phyloP scores from a whole-genome alignment of 2,888 invertebrate species.

The Leucoma salicis region DNA sequence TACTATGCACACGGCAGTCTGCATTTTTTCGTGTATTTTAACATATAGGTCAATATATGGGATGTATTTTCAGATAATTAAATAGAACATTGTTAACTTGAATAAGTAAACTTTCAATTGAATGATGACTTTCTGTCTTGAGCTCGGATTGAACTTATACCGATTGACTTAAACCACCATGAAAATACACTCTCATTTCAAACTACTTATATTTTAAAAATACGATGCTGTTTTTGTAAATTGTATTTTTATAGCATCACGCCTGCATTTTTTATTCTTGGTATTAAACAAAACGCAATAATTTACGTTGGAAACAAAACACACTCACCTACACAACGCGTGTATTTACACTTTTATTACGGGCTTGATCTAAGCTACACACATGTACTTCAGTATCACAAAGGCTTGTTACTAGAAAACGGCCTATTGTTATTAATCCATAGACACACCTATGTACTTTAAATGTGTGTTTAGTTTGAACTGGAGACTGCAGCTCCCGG shows the following conservation, averaged over 20 bases:
- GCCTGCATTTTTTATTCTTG: too few species aligned
- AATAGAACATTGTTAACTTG: too few species aligned
- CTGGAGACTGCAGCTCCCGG: constrained; percentile 47
- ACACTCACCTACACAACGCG: constrained; percentile 1
- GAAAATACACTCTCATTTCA: neutral
- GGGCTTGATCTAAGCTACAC: constrained; percentile 20
- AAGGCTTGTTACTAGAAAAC: constrained; percentile 72
- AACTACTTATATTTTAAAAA: neutral
- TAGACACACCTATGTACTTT: constrained; percentile 56
- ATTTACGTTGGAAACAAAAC: constrained; percentile 3
- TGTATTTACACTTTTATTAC: constrained; percentile 22
- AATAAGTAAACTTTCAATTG: too few species aligned
- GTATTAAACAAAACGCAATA: constrained; percentile 1
- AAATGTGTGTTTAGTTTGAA: constrained; percentile 65
- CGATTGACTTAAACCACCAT: too few species aligned
- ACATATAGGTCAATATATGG: too few species aligned
- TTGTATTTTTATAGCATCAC: too few species aligned
- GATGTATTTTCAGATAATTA: too few species aligned
- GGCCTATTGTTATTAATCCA: constrained; percentile 69
- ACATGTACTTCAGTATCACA: constrained; percentile 57
- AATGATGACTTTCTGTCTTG: too few species aligned
- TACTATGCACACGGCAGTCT: constrained; percentile 15
- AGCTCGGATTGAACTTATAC: too few species aligned
- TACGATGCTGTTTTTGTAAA: neutral
- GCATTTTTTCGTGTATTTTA: neutral